These are phyloP conservation scores for Sebastes steindachneri DNA, from an alignment of 2,797 vertebrate species.

Conservation along the genomic window DNA sequence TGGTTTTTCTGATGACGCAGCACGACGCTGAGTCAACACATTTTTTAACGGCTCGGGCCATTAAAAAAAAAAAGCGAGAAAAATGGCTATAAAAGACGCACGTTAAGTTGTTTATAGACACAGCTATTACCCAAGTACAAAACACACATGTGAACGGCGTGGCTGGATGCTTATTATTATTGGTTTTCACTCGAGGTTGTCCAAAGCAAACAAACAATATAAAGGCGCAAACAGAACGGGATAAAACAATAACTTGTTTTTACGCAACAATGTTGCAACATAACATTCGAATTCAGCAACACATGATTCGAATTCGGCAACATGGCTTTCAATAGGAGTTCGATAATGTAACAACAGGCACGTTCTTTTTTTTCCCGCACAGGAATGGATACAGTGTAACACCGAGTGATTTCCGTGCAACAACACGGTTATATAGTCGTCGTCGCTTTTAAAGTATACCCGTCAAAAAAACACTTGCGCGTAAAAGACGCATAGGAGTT, in stretches of 20 bases:
- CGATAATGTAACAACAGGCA: conserved; percentile 25
- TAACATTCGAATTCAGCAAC: no score
- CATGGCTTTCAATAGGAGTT: background rate
- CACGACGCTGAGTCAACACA: conserved; percentile 70
- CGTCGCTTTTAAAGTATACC: background rate
- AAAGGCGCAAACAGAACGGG: background rate
- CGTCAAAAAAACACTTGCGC: background rate
- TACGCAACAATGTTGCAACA: no score
- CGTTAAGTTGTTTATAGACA: background rate
- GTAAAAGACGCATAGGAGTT: background rate
- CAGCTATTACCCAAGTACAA: background rate
- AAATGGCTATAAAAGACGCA: no score
- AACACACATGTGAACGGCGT: background rate
- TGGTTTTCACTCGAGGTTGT: background rate
- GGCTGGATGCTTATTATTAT: conserved; percentile 21
- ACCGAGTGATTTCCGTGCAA: conserved; percentile 15
- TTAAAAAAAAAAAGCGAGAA: background rate
- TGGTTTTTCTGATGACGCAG: conserved; percentile 77
- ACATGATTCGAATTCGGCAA: no score
- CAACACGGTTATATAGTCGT: background rate
- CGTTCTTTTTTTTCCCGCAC: conserved; percentile 26
- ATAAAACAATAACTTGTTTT: background rate
- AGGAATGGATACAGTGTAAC: conserved; percentile 51
- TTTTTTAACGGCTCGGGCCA: conserved; percentile 19
- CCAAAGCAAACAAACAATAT: conserved; percentile 1